These are phyloP conservation scores for Heliconius hewitsoni DNA, from an alignment of 1,140 invertebrate species.

Conservation along the genomic window DNA sequence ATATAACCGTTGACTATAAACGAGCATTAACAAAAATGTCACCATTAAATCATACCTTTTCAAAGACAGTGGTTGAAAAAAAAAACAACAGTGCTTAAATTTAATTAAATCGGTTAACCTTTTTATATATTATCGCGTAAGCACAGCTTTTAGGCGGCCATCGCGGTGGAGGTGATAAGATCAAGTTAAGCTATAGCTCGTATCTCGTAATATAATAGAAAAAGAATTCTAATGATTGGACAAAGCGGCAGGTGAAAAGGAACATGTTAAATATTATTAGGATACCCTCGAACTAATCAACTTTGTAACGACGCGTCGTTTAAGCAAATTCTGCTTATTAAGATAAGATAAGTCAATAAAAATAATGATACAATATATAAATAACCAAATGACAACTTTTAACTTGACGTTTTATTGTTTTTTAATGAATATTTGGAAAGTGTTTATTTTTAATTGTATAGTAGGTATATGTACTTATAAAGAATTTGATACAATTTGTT, in stretches of 20 bases:
- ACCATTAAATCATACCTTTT: conserved; percentile 9
- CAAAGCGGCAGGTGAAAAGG: conserved; percentile 19
- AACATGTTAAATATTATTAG: background rate
- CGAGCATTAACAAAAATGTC: conserved; percentile 1
- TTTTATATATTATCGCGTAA: background rate
- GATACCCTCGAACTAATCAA: background rate
- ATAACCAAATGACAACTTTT: background rate
- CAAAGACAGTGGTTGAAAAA: background rate
- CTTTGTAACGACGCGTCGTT: conserved; percentile 3
- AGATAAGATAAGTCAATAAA: background rate
- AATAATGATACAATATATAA: background rate
- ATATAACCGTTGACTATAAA: conserved; percentile 8
- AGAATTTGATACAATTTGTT: too few species aligned
- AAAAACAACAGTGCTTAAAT: background rate
- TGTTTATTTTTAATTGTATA: too few species aligned
- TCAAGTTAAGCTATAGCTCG: conserved; percentile 10
- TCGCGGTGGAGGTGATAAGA: conserved; percentile 16
- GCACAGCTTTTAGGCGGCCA: background rate
- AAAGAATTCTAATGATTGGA: conserved; percentile 22
- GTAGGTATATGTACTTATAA: too few species aligned
- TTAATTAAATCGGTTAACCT: conserved; percentile 11
- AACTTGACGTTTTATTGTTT: too few species aligned
- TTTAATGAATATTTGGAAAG: too few species aligned
- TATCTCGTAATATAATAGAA: conserved; percentile 20
- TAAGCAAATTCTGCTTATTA: background rate